Evolutionary conservation across 2,797 vertebrate genomes (phyloP).

Genomic region (Sebastolobus altivelis): DNA sequence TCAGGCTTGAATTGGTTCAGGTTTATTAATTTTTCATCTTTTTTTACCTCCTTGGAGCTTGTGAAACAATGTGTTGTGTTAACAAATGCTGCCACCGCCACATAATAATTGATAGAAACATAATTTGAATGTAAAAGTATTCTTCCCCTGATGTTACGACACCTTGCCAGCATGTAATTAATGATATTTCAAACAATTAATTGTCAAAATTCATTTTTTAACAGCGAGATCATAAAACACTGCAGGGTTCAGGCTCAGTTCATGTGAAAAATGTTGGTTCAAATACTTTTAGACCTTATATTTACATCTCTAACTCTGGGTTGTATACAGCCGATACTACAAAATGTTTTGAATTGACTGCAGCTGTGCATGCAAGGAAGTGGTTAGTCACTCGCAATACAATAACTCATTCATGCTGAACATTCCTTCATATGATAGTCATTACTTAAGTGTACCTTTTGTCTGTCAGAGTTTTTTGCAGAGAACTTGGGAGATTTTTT

Average conservation of each 20-base stretch:
- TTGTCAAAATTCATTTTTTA: not conserved
- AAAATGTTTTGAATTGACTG: conserved; percentile 8
- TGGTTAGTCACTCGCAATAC: not conserved
- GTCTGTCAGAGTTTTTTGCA: conserved; percentile 93
- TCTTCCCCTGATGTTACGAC: not conserved
- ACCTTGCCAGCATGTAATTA: not conserved
- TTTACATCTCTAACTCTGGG: not conserved
- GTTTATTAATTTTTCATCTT: not conserved
- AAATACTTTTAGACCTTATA: not conserved
- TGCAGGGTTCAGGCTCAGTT: not conserved
- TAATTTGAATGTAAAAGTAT: not conserved
- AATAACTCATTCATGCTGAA: conserved; percentile 17
- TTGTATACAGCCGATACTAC: not conserved
- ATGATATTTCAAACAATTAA: not conserved
- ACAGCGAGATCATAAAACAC: not conserved
- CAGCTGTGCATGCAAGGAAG: conserved; percentile 3
- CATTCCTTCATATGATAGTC: conserved; percentile 8
- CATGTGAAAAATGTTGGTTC: not conserved
- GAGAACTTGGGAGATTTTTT: conserved; percentile 98
- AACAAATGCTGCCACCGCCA: not conserved
- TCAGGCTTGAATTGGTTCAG: not conserved
- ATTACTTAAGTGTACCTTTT: conserved; percentile 27
- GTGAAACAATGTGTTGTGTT: not conserved
- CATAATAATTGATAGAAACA: not conserved
- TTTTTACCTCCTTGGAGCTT: not conserved